Base-by-base conservation (phyloP, 2,113 vertebrate species). In the Riparia riparia region DNA sequence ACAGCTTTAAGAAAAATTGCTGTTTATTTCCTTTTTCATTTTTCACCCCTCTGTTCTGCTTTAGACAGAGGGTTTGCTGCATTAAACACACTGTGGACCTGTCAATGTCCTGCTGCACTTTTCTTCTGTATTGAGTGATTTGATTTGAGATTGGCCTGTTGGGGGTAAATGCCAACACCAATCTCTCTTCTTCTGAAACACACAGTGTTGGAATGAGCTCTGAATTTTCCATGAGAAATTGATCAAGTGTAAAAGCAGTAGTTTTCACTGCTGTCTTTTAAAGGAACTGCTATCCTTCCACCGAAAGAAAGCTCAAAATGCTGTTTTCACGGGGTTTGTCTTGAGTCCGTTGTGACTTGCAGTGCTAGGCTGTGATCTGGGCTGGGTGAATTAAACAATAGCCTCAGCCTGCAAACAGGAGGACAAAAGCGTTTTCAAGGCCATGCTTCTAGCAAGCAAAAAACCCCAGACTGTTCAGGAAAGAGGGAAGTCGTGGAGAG, bases 351-450 rank as follows among this genome's bases (percentile, higher is more conserved):
- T 94, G 95, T 95, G 94, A 76, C 88, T 97, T 22, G n/a, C 25
- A 14, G 87, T 89, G 74, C 93, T 93, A 61, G 87, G 87, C 87
- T 87, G 77, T 72, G 58, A 82, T 90, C 83, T 89, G 45, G 63
- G 85, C 53, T 57, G 47, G 15, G 8, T 42, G 53, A 73, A 47
- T 84, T 80, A 56, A 92, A 96, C 96, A 95, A 92, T 91, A 53
- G 68, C 25, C 69, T 28, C 88, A 69, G 91, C 81, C 90, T 76
- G 61, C 91, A 78, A 56, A 82, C 53, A 39, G 54, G 63, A 78
- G 82, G 68, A 93, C 94, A 96, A 84, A 95, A 89, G 69, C 53
- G 2, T 81, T 88, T 82, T 47, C 44, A 68, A 58, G 81, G 82
- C 56, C 53, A 3, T 16, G 60, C 37, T 92, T 76, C 10, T 7